A percentile compares a stretch with the other conserved stretches of the same genome.
phyloP scores from a whole-genome alignment of 2,113 vertebrate genomes.

The human (Homo sapiens) region DNA sequence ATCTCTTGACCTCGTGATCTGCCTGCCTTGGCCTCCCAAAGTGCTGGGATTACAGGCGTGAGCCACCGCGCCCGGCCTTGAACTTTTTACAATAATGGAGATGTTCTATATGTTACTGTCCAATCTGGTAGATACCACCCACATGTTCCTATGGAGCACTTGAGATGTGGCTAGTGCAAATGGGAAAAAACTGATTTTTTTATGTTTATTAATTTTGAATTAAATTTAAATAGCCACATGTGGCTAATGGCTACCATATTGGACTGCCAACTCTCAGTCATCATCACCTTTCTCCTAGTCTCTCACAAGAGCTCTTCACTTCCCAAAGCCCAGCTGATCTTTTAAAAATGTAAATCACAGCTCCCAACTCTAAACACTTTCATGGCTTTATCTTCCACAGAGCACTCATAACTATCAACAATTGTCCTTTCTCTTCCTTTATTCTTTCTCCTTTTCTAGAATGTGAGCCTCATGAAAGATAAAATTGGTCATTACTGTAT shows the following conservation, averaged over 20 bases:
- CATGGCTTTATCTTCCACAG: background rate
- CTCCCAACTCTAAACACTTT: background rate
- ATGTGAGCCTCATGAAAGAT: background rate
- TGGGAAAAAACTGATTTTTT: background rate
- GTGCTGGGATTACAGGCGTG: too few species aligned
- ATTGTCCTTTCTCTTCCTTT: background rate
- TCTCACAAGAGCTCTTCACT: background rate
- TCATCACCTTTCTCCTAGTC: background rate
- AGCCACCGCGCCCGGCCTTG: background rate
- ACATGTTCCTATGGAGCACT: background rate
- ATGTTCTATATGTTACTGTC: background rate
- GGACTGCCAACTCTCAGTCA: background rate
- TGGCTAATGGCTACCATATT: background rate
- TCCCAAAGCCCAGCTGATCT: background rate
- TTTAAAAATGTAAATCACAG: constrained; percentile 14
- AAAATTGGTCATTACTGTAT: background rate
- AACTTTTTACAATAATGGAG: background rate
- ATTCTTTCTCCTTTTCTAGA: constrained; percentile 3
- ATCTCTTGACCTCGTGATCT: too few species aligned
- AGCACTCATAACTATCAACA: background rate
- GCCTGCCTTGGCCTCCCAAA: too few species aligned
- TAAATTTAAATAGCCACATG: background rate
- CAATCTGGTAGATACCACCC: background rate
- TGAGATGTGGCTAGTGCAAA: background rate
- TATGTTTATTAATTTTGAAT: constrained; percentile 17